phyloP scores from a whole-genome alignment of 2,797 vertebrate genomes.

The Argentina silus region DNA sequence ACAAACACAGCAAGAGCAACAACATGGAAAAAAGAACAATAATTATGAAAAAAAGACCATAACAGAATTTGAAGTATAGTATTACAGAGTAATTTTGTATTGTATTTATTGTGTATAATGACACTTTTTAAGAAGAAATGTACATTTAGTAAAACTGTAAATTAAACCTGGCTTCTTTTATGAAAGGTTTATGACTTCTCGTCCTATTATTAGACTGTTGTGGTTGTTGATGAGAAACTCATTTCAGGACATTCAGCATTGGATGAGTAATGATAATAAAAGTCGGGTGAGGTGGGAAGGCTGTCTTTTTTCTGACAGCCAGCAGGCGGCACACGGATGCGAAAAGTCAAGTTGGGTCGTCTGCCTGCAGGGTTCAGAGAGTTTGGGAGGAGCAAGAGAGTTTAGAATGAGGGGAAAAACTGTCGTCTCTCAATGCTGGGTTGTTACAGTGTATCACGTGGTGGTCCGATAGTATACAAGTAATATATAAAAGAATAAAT shows the following conservation, averaged over 20 bases:
- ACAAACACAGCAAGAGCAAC: conserved; percentile 79
- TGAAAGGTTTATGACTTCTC: conserved; percentile 68
- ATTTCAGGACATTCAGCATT: not conserved
- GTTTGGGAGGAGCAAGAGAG: conserved; percentile 41
- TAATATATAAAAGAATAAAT: not conserved
- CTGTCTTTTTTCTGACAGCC: conserved; percentile 45
- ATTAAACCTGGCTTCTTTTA: conserved; percentile 97
- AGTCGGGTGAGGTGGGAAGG: conserved; percentile 2
- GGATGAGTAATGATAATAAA: conserved; percentile 30
- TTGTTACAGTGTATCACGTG: conserved; percentile 23
- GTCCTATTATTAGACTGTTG: conserved; percentile 12
- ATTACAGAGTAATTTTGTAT: conserved; percentile 99
- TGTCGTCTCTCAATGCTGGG: conserved; percentile 28
- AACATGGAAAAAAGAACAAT: conserved; percentile 79
- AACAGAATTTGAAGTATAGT: conserved; percentile 93
- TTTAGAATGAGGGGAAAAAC: conserved; percentile 23
- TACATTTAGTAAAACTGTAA: conserved; percentile 99
- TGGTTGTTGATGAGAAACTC: not conserved
- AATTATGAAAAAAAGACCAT: conserved; percentile 79
- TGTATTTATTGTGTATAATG: conserved; percentile 99
- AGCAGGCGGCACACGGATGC: conserved; percentile 69
- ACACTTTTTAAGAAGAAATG: conserved; percentile 96
- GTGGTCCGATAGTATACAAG: not conserved
- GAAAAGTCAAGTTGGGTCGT: conserved; percentile 25
- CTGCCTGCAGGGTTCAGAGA: conserved; percentile 17